Evolutionary conservation across 2,888 invertebrate species (phyloP).

Genomic region (Pollenia angustigena): DNA sequence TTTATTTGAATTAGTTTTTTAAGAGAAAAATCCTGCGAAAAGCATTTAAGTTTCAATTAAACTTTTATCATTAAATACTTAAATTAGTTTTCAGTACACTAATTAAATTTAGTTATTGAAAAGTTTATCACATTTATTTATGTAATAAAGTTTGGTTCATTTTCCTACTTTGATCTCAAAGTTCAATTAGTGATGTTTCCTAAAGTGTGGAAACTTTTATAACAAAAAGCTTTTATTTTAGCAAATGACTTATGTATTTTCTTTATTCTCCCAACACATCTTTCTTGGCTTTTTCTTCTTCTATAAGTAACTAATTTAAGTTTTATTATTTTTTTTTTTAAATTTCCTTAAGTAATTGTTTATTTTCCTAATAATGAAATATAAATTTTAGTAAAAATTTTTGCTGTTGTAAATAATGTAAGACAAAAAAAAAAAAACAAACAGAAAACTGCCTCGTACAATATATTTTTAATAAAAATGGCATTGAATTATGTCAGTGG

Average conservation of each 20-base stretch:
- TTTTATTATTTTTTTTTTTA: neutral
- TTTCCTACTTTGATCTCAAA: too few species aligned
- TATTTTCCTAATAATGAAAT: conserved; percentile 46
- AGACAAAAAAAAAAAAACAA: neutral
- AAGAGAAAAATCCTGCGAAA: too few species aligned
- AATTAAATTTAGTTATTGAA: too few species aligned
- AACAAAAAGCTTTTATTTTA: neutral
- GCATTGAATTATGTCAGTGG: conserved; percentile 80
- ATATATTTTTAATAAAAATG: conserved; percentile 76
- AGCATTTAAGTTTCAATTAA: too few species aligned
- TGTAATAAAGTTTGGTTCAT: too few species aligned
- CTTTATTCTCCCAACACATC: neutral
- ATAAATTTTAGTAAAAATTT: neutral
- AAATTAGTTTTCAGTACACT: too few species aligned
- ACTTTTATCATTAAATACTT: too few species aligned
- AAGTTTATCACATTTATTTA: too few species aligned
- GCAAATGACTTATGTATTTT: conserved; percentile 7
- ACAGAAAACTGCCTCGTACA: neutral
- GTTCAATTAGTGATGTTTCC: too few species aligned
- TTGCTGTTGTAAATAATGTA: neutral
- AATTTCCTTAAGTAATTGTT: conserved; percentile 22
- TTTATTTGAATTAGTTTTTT: too few species aligned
- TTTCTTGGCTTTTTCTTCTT: neutral
- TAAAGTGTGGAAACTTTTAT: too few species aligned
- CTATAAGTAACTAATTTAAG: neutral